Percentiles rank a stretch among this genome's conserved stretches.
Evolutionary conservation across 1,140 invertebrate genomes (phyloP).

Genomic region (Neodiprion pinetum): DNA sequence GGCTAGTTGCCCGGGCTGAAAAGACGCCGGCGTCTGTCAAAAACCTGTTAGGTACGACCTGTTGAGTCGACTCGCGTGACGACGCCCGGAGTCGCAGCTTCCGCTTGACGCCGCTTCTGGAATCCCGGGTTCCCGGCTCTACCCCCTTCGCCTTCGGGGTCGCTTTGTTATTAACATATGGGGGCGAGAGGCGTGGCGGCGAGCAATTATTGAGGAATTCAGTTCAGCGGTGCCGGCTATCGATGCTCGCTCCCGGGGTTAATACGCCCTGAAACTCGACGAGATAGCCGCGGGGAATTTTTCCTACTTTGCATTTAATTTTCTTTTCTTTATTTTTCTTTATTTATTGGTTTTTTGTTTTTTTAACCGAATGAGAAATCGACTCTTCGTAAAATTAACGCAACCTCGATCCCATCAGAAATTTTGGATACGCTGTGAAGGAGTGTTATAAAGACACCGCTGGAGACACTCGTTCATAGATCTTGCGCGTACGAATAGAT

Average conservation of each 20-base stretch:
- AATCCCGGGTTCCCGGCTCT: background rate
- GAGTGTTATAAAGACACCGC: no score
- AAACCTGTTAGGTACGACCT: background rate
- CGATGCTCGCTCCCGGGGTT: background rate
- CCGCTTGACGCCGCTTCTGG: background rate
- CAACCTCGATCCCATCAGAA: no score
- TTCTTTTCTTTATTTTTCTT: no score
- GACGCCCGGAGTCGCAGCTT: background rate
- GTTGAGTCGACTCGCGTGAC: background rate
- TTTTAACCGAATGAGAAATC: no score
- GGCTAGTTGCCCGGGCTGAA: background rate
- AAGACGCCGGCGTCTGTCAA: background rate
- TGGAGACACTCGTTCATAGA: no score
- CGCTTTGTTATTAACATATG: slow-evolving; percentile 5
- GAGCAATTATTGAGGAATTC: slow-evolving; percentile 2
- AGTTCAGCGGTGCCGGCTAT: background rate
- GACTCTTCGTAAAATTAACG: no score
- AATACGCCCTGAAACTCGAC: background rate
- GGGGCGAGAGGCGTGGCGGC: background rate
- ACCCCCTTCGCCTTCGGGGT: background rate
- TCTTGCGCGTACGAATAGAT: no score
- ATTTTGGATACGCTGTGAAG: no score
- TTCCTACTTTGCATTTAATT: no score
- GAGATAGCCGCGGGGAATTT: no score
- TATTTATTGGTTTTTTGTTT: no score